Percentiles rank a stretch among this genome's conserved stretches.
Evolutionary conservation across 2,113 vertebrate species (phyloP).

Genomic region (Lagopus muta): DNA sequence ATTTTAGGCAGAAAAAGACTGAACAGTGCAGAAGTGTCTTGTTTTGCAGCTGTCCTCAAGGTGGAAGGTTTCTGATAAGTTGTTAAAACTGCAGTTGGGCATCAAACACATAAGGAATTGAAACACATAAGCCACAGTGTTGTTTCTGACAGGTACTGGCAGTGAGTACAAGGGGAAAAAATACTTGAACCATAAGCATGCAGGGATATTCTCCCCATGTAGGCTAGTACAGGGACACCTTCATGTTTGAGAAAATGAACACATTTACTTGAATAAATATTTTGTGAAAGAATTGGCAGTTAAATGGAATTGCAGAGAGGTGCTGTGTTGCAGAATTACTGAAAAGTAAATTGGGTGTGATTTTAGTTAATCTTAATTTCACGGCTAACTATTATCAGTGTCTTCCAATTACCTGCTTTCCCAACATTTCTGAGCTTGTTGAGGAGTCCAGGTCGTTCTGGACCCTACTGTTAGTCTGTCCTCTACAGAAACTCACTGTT

Average conservation of each 20-base stretch:
- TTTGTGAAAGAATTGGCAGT: neutral
- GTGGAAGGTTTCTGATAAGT: neutral
- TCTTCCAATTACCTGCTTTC: neutral
- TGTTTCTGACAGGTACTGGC: neutral
- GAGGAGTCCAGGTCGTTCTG: neutral
- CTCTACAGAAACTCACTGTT: no score
- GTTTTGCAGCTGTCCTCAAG: neutral
- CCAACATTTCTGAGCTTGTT: neutral
- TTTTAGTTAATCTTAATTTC: neutral
- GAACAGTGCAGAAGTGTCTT: neutral
- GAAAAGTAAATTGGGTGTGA: neutral
- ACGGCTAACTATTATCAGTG: neutral
- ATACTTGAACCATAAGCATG: neutral
- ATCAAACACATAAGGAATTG: fast-evolving
- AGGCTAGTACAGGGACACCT: neutral
- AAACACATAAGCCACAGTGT: fast-evolving
- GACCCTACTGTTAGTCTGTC: fast-evolving
- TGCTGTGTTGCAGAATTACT: no score
- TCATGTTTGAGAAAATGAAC: neutral
- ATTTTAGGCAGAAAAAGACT: neutral
- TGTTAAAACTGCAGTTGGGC: neutral
- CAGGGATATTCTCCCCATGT: neutral
- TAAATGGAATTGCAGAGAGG: neutral
- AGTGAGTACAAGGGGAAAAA: fast-evolving
- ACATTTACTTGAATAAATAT: neutral